Conservation (phyloP, 2,888 invertebrate genomes). For the Cosmia trapezina region DNA sequence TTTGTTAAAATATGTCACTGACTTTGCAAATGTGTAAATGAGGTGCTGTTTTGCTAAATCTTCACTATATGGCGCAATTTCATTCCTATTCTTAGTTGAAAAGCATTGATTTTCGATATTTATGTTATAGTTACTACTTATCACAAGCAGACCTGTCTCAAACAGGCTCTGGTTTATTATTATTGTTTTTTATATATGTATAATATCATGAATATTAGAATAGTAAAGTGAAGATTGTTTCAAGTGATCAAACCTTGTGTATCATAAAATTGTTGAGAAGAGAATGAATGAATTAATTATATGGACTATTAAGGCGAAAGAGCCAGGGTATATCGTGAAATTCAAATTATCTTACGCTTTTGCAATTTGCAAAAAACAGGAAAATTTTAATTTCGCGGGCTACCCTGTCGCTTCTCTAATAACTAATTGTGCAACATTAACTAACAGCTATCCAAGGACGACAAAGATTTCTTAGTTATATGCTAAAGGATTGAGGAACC, state of each 20-base stretch:
- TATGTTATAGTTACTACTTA: constrained; percentile 33
- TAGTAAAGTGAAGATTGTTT: constrained; percentile 37
- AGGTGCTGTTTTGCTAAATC: too few relatives aligned
- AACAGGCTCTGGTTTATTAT: constrained; percentile 11
- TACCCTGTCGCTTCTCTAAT: too few relatives aligned
- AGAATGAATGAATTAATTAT: neutral
- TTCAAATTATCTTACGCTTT: too few relatives aligned
- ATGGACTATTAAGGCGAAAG: neutral
- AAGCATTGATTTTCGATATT: neutral
- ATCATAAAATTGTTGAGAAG: neutral
- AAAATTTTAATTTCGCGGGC: too few relatives aligned
- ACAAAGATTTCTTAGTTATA: too few relatives aligned
- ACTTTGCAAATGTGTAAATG: too few relatives aligned
- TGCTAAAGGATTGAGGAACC: neutral
- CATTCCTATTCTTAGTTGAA: too few relatives aligned
- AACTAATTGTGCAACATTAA: too few relatives aligned
- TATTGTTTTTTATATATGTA: constrained; percentile 5
- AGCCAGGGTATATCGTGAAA: neutral
- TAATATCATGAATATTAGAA: constrained; percentile 6
- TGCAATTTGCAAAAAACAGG: too few relatives aligned
- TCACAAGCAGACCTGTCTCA: constrained; percentile 39
- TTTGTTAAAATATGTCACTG: too few relatives aligned
- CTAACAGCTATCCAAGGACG: too few relatives aligned
- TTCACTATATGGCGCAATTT: too few relatives aligned
- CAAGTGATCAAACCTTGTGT: constrained; percentile 12